phyloP scores from a whole-genome alignment of 2,888 invertebrate species.

The Hanleya hanleyi region DNA sequence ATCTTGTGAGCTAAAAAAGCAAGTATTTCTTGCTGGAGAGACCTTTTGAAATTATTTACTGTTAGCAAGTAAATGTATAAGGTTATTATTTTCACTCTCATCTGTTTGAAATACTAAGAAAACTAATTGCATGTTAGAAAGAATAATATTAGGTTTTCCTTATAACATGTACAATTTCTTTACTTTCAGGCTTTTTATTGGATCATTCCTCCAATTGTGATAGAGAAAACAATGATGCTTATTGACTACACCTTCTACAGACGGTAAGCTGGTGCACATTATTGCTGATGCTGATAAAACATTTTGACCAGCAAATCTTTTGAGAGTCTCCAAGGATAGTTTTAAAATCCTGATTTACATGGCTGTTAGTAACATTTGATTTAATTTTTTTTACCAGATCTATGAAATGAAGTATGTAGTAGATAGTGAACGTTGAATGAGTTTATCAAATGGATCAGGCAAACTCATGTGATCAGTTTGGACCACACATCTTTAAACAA shows the following conservation, averaged over 20 bases:
- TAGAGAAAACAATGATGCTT: slow-evolving; percentile 16
- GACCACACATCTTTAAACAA: no score
- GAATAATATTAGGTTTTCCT: neutral
- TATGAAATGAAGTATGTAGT: neutral
- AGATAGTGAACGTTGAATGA: neutral
- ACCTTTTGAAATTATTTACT: no score
- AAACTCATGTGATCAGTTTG: no score
- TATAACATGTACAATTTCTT: neutral
- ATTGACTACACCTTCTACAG: slow-evolving; percentile 30
- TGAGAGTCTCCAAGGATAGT: no score
- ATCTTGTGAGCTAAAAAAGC: no score
- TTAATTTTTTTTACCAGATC: neutral
- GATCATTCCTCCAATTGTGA: slow-evolving; percentile 30
- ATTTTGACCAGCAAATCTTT: no score
- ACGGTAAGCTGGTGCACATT: slow-evolving; percentile 27
- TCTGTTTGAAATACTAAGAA: neutral
- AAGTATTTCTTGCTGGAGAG: no score
- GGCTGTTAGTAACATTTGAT: neutral
- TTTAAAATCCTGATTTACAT: no score
- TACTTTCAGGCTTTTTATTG: slow-evolving; percentile 29
- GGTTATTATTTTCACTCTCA: neutral
- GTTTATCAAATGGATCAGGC: no score
- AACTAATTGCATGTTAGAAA: neutral
- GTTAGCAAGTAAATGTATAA: no score
- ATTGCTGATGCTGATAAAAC: no score